A percentile compares a stretch with the other conserved stretches of the same genome.
Conservation (phyloP, 2,113 vertebrate species). For the Rissa tridactyla region DNA sequence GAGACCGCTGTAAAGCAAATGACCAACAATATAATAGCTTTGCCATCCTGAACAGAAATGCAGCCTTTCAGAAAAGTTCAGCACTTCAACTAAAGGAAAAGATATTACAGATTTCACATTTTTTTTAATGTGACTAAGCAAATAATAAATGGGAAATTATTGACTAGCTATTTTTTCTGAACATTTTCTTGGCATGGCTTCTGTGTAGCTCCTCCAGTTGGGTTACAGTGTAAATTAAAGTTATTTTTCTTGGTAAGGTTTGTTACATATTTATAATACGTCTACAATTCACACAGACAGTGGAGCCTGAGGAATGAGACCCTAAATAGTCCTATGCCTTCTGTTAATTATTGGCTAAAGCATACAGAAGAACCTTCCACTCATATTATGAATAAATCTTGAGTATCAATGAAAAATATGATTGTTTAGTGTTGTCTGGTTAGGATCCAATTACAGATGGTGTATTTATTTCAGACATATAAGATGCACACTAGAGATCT, state of each 20-base stretch:
- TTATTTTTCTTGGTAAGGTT: background rate
- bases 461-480: constrained; percentile 67
- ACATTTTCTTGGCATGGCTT: background rate
- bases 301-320: background rate
- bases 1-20: background rate
- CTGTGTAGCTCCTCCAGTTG: background rate
- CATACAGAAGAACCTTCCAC: constrained; percentile 6
- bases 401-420: constrained; percentile 36
- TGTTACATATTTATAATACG: background rate
- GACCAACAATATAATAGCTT: background rate
- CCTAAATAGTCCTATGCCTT: background rate
- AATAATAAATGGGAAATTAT: background rate
- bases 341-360: constrained; percentile 38
- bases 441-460: constrained; percentile 54
- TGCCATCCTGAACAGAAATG: background rate
- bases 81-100: background rate
- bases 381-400: background rate
- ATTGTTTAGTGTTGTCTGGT: constrained; percentile 53
- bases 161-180: background rate
- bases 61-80: background rate
- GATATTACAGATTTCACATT: background rate
- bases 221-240: background rate
- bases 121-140: background rate
- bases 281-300: background rate
- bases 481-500: constrained; percentile 47